These are phyloP conservation scores for Ectropis crepuscularia DNA, from an alignment of 2,888 invertebrate species.

Conservation along the genomic window DNA sequence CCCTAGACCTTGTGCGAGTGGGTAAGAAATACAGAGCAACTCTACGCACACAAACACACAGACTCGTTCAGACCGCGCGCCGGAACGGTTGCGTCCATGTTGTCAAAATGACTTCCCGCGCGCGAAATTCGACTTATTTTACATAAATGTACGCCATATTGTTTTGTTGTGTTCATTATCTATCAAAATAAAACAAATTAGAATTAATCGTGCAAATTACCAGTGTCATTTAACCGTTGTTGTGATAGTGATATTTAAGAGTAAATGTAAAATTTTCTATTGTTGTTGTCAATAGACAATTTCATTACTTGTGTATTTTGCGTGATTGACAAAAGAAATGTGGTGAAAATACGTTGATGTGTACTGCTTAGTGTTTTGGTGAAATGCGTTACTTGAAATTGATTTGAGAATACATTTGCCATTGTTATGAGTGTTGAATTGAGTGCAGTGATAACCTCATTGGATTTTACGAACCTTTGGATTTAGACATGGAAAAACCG, in stretches of 20 bases:
- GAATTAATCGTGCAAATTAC: slow-evolving; percentile 27
- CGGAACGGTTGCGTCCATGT: slow-evolving; percentile 63
- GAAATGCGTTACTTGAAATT: slow-evolving; percentile 64
- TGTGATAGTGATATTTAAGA: slow-evolving; percentile 17
- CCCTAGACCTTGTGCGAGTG: slow-evolving; percentile 78
- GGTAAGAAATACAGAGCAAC: slow-evolving; percentile 67
- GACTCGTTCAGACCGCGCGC: slow-evolving; percentile 67
- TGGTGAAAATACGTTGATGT: slow-evolving; percentile 38
- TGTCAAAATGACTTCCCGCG: slow-evolving; percentile 54
- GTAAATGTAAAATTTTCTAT: slow-evolving; percentile 15
- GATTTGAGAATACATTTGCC: slow-evolving; percentile 64
- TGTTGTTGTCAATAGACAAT: slow-evolving; percentile 20
- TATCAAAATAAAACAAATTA: slow-evolving; percentile 51
- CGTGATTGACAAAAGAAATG: slow-evolving; percentile 10
- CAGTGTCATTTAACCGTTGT: slow-evolving; percentile 14
- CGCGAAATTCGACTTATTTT: slow-evolving; percentile 74
- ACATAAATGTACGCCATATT: slow-evolving; percentile 77
- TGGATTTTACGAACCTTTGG: slow-evolving; percentile 57
- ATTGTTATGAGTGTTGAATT: slow-evolving; percentile 56
- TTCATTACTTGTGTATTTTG: slow-evolving; percentile 15
- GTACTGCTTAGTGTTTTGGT: slow-evolving; percentile 63
- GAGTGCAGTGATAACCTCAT: slow-evolving; percentile 52
- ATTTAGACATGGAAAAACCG: slow-evolving; percentile 77
- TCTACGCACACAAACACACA: slow-evolving; percentile 58
- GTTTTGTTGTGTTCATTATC: slow-evolving; percentile 64